Conservation (phyloP, 1,140 invertebrate species). For the Drosophila biarmipes region DNA sequence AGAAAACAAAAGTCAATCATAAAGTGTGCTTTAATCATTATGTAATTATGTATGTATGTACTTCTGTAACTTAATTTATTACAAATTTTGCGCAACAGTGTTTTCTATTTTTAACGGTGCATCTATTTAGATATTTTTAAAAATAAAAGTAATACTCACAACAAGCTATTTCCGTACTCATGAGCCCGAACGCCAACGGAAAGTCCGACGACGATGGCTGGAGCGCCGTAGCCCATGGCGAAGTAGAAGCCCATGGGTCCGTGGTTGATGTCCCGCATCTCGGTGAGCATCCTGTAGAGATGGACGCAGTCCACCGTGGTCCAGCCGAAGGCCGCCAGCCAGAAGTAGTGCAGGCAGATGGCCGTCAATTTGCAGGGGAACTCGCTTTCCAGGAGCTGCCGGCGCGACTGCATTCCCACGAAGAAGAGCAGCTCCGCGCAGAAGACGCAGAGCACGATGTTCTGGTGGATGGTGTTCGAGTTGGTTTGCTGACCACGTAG, state of each 20-base stretch:
- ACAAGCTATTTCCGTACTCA: slow-evolving; percentile 96
- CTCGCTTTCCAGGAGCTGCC: slow-evolving; percentile 90
- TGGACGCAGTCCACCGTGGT: slow-evolving; percentile 96
- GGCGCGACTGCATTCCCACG: slow-evolving; percentile 92
- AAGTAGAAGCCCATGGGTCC: slow-evolving; percentile 97
- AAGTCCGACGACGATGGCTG: slow-evolving; percentile 95
- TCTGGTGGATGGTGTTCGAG: slow-evolving; percentile 97
- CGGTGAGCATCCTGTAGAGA: slow-evolving; percentile 96
- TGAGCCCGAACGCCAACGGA: slow-evolving; percentile 97
- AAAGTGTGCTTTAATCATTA: no score
- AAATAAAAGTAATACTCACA: slow-evolving; percentile 88
- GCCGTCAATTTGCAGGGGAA: slow-evolving; percentile 95
- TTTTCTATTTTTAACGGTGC: no score
- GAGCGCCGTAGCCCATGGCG: slow-evolving; percentile 97
- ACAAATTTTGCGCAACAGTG: no score
- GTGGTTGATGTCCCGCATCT: slow-evolving; percentile 98
- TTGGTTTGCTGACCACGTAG: slow-evolving; percentile 93
- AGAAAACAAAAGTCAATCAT: no score
- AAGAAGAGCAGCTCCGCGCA: slow-evolving; percentile 94
- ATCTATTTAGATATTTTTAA: not conserved
- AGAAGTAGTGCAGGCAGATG: slow-evolving; percentile 96
- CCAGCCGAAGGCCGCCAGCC: slow-evolving; percentile 95
- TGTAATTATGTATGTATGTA: no score
- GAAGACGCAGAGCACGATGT: slow-evolving; percentile 95
- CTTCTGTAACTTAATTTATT: no score